Conservation (phyloP, 2,797 vertebrate genomes). For the Carapus acus region DNA sequence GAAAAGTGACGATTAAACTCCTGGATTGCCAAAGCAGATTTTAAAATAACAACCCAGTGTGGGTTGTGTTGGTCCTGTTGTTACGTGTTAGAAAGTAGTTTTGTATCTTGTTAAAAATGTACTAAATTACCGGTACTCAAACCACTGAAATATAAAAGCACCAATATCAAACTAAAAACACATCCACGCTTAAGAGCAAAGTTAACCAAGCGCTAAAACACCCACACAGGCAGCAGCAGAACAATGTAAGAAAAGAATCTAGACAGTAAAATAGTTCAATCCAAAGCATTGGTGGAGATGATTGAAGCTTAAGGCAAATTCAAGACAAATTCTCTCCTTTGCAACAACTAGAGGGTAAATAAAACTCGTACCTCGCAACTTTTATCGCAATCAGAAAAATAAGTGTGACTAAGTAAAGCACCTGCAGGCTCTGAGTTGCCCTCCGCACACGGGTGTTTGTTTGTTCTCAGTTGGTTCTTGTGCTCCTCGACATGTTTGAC, state of each 20-base stretch:
- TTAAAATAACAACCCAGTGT: conserved; percentile 25
- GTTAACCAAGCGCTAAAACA: conserved; percentile 35
- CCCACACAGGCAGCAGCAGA: conserved; percentile 21
- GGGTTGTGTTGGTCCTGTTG: conserved; percentile 46
- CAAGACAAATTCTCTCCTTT: conserved; percentile 9
- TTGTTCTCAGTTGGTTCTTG: conserved; percentile 36
- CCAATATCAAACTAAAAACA: conserved; percentile 47
- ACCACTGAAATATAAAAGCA: conserved; percentile 51
- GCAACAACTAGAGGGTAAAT: conserved; percentile 5
- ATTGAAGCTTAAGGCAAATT: conserved; percentile 27
- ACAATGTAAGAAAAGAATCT: conserved; percentile 15
- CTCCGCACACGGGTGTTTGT: conserved; percentile 20
- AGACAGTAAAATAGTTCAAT: conserved; percentile 7
- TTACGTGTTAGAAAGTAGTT: conserved; percentile 27
- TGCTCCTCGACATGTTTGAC: conserved; percentile 53
- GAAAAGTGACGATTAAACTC: too few relatives aligned
- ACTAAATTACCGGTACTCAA: conserved; percentile 32
- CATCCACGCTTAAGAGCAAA: conserved; percentile 24
- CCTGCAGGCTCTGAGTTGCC: conserved; percentile 5
- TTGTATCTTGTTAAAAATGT: conserved; percentile 42
- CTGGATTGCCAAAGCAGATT: conserved; percentile 15
- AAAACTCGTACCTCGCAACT: background rate
- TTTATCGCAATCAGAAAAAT: conserved; percentile 12
- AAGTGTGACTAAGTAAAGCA: conserved; percentile 8
- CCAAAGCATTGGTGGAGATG: conserved; percentile 10